phyloP scores from a whole-genome alignment of 1,140 invertebrate species.

The Rhyzopertha dominica region DNA sequence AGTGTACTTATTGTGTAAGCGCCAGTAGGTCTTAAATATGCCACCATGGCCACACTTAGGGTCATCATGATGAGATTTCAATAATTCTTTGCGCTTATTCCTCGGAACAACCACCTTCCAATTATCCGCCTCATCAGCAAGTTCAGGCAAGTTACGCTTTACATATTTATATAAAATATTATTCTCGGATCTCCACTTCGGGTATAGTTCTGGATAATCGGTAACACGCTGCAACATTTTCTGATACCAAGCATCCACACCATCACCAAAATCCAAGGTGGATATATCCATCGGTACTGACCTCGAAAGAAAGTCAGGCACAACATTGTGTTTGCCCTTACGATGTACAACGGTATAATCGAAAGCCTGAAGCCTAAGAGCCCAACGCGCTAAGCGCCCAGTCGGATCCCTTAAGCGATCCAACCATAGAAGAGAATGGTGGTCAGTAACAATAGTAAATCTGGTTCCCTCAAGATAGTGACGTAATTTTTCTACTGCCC shows the following conservation, averaged over 20 bases:
- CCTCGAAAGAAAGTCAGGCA: constrained; percentile 14
- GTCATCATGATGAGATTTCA: constrained; percentile 7
- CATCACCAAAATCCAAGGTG: too few relatives aligned
- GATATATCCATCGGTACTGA: background rate
- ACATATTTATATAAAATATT: background rate
- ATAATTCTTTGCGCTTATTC: background rate
- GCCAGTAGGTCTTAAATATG: constrained; percentile 6
- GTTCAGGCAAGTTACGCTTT: background rate
- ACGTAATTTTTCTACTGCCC: too few relatives aligned
- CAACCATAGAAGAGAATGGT: constrained; percentile 19
- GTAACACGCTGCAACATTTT: constrained; percentile 4
- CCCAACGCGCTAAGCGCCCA: constrained; percentile 21
- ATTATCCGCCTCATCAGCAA: background rate
- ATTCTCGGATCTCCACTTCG: background rate
- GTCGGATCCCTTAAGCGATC: constrained; percentile 8
- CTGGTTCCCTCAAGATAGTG: constrained; percentile 24
- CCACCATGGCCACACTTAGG: constrained; percentile 25
- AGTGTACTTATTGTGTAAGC: constrained; percentile 2
- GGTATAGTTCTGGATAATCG: background rate
- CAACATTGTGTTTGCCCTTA: constrained; percentile 36
- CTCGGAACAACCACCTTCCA: background rate
- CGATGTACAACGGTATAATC: constrained; percentile 32
- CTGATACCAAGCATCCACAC: background rate
- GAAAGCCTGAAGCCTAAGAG: constrained; percentile 35
- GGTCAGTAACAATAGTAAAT: constrained; percentile 26